Evolutionary conservation across 1,140 invertebrate genomes (phyloP).

Genomic region (Bombus difficillimus): DNA sequence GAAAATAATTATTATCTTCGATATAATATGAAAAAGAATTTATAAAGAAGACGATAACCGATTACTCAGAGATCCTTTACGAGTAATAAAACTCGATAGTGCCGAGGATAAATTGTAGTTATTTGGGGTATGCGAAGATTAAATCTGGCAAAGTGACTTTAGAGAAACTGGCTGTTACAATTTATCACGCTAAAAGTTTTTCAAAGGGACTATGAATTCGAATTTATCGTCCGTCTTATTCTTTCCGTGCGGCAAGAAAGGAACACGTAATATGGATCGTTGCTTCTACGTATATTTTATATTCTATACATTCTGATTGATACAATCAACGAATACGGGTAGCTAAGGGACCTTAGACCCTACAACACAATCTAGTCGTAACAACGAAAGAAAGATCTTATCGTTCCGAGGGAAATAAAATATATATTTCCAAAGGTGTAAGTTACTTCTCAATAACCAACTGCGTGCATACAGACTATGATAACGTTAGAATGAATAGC

Average conservation of each 20-base stretch:
- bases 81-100: neutral
- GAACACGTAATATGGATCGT: neutral
- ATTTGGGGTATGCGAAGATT: neutral
- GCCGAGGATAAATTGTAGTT: neutral
- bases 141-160: neutral
- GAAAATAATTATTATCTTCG: neutral
- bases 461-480: neutral
- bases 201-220: neutral
- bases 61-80: neutral
- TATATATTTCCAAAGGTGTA: neutral
- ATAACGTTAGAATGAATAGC: neutral
- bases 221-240: neutral
- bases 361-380: constrained; percentile 3
- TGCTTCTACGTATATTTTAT: neutral
- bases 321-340: constrained; percentile 28
- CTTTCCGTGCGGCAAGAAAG: neutral
- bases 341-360: neutral
- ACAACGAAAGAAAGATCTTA: constrained; percentile 26
- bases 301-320: constrained; percentile 9
- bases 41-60: neutral
- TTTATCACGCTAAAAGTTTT: neutral
- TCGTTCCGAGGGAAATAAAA: neutral
- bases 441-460: neutral
- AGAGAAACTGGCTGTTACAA: neutral
- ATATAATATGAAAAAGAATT: neutral